phyloP scores from a whole-genome alignment of 2,888 invertebrate species.

The Synergus umbraculus region DNA sequence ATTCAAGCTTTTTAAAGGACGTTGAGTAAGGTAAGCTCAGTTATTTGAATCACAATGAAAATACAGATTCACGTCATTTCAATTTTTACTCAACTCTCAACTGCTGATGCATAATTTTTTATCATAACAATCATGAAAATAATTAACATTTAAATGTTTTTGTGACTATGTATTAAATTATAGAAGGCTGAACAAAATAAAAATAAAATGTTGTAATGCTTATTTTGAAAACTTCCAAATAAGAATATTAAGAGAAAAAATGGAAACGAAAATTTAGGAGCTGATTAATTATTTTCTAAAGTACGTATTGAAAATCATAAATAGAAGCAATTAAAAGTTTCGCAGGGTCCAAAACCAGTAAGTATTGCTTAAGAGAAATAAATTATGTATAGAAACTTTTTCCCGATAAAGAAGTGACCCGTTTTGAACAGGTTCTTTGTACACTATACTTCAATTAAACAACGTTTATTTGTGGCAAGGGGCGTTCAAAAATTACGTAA shows the following conservation, averaged over 20 bases:
- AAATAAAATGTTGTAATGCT: not conserved
- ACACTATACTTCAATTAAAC: conserved; percentile 19
- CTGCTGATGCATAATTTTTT: not conserved
- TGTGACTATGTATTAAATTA: too few relatives aligned
- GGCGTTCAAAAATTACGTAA: not conserved
- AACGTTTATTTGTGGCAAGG: not conserved
- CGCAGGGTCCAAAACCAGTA: not conserved
- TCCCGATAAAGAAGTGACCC: conserved; percentile 6
- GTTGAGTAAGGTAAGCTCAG: not conserved
- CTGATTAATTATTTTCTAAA: not conserved
- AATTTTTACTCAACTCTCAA: not conserved
- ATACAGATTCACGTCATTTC: not conserved
- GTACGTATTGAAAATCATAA: not conserved
- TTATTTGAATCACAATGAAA: not conserved
- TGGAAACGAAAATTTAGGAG: not conserved
- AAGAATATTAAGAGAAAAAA: not conserved
- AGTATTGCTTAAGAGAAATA: conserved; percentile 20
- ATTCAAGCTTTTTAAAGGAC: not conserved
- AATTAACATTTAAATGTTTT: too few relatives aligned
- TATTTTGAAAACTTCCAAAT: not conserved
- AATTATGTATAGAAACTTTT: conserved; percentile 27
- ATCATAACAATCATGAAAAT: too few relatives aligned
- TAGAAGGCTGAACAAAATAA: too few relatives aligned
- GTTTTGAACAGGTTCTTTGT: conserved; percentile 17
- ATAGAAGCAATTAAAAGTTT: conserved; percentile 14